Base-by-base conservation (phyloP, 2,888 invertebrate genomes). In the Melolontha melolontha region DNA sequence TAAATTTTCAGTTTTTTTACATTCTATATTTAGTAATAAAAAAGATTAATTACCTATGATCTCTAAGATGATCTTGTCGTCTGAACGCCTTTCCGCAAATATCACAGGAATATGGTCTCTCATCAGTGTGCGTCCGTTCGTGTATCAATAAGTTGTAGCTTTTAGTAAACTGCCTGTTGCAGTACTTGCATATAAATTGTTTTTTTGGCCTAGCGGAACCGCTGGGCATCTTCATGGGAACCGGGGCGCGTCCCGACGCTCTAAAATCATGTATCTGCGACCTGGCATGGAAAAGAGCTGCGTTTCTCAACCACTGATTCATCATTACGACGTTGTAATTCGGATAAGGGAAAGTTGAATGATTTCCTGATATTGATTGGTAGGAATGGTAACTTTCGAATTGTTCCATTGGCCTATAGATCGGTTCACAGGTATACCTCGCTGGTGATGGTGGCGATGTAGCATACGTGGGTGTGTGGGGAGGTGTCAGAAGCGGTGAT, bases 111-210 rank as follows among this genome's bases (percentile, higher is more conserved):
- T 96, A 98, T 10, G 97, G 97, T 70, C 97, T 87, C 84, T 98
- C 97, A 81, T 97, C 96, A 41, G 97, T 98, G 83, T 98, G 98
- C 1, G 97, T 98, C 78, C 97, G 88, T 82, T 97, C 98, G 83
- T 98, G 98, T 76, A 98, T 98, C 78, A 98, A 88, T 76, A 98
- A 87, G 84, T 98, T 98, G 87, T 98, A 98, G 55, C 96, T 96
- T 84, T 98, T 98, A 73, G 97, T 98, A 85, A 98, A 98, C 81
- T 97, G 96, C 41, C 98, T 90, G 81, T 95, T 93, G 86, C 98
- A 98, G 85, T 93, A 98, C 85, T 96, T 95, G 88, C 98, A 98
- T 80, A 98, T 97, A 85, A 97, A 98, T 85, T 98, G 91, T 76
- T 91, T 91, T 82, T 91, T 91, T 52, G 91, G 91, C 72, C 91